These are phyloP conservation scores for Tenodera sinensis DNA, from an alignment of 2,888 invertebrate species.

Conservation along the genomic window DNA sequence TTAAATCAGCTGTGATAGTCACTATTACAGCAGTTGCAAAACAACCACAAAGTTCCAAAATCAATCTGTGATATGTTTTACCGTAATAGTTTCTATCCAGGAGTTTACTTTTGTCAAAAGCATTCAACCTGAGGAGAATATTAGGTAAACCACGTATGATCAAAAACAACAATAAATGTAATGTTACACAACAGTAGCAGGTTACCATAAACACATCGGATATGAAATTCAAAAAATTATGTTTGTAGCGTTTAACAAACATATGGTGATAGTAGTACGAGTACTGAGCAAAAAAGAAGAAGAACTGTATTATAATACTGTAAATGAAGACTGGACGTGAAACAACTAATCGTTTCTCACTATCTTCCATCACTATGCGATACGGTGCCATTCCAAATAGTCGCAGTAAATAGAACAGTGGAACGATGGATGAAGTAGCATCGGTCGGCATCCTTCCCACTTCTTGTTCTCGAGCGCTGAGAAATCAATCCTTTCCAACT, in stretches of 20 bases:
- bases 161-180: background rate
- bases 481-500: too few species aligned
- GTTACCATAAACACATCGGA: too few species aligned
- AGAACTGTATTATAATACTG: too few species aligned
- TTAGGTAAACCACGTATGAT: background rate
- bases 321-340: too few species aligned
- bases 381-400: background rate
- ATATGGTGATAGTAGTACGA: too few species aligned
- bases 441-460: background rate
- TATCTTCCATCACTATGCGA: background rate
- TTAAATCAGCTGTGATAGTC: background rate
- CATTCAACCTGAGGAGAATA: background rate
- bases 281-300: too few species aligned
- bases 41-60: background rate
- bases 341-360: background rate
- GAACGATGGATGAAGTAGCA: background rate
- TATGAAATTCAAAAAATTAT: too few species aligned
- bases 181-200: background rate
- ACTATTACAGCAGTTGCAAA: background rate
- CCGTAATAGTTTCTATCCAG: background rate
- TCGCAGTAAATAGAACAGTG: background rate
- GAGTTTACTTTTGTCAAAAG: background rate
- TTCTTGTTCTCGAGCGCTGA: too few species aligned
- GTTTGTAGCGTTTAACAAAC: too few species aligned
- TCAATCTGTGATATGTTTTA: background rate